Evolutionary conservation across 2,888 invertebrate genomes (phyloP).

Genomic region (Melanargia galathea): DNA sequence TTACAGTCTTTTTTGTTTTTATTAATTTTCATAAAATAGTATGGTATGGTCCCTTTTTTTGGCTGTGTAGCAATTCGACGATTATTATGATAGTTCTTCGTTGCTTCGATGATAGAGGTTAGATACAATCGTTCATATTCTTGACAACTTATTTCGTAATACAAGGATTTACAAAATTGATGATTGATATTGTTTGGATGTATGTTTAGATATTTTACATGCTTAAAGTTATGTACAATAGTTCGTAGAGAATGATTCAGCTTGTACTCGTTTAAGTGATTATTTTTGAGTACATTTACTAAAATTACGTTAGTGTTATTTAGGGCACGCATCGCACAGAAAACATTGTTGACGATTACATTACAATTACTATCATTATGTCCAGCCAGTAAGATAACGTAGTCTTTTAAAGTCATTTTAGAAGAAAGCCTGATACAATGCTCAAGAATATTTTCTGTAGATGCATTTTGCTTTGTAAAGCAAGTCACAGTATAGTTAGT

Average conservation of each 20-base stretch:
- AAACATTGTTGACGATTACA: neutral
- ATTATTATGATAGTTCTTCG: neutral
- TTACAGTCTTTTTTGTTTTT: too few species aligned
- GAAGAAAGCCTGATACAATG: too few species aligned
- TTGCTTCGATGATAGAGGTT: neutral
- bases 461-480: neutral
- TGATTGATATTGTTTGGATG: neutral
- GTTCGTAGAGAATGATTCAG: neutral
- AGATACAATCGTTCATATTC: neutral
- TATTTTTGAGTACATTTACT: neutral
- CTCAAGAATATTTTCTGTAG: too few species aligned
- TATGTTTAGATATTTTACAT: neutral
- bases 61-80: too few species aligned
- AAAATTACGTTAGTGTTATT: neutral
- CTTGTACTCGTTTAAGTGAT: neutral
- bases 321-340: neutral
- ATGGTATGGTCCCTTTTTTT: too few species aligned
- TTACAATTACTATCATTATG: conserved; percentile 4
- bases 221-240: neutral
- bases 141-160: neutral
- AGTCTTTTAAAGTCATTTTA: conserved; percentile 1
- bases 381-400: neutral
- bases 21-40: too few species aligned
- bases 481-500: neutral
- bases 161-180: neutral